Conservation (phyloP, 2,113 vertebrate genomes). For the Poeciliopsis retropinna region DNA sequence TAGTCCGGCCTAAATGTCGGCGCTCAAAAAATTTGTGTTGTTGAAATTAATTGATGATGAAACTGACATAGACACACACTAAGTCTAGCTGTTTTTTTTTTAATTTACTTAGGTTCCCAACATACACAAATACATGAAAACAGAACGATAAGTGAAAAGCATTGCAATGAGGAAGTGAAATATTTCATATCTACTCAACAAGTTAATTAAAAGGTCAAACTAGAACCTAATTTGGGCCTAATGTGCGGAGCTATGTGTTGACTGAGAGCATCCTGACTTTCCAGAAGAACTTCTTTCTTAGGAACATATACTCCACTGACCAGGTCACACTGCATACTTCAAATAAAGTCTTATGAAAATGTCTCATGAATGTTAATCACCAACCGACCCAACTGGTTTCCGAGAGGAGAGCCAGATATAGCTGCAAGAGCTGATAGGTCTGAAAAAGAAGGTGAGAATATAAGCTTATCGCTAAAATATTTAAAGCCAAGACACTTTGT, state of each 20-base stretch:
- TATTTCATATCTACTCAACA: slow-evolving; percentile 2
- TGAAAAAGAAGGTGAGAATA: background rate
- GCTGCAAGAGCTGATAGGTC: background rate
- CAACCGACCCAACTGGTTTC: slow-evolving; percentile 40
- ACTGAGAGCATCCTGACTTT: slow-evolving; percentile 13
- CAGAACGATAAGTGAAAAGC: background rate
- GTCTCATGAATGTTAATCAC: slow-evolving; percentile 4
- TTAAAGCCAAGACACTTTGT: background rate
- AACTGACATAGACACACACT: background rate
- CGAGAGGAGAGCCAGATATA: background rate
- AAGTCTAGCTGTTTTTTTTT: slow-evolving; percentile 59
- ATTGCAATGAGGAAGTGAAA: slow-evolving; percentile 8
- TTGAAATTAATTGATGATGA: slow-evolving; percentile 1
- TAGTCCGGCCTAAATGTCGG: background rate
- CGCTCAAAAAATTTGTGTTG: slow-evolving; percentile 6
- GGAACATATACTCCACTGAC: background rate
- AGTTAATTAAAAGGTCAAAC: slow-evolving; percentile 35
- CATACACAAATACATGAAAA: slow-evolving; percentile 23
- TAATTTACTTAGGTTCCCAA: slow-evolving; percentile 50
- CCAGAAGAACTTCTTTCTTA: background rate
- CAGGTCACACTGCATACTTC: background rate
- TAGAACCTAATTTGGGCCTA: slow-evolving; percentile 24
- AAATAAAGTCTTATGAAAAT: slow-evolving; percentile 3
- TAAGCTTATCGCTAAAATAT: background rate
- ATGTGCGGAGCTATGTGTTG: slow-evolving; percentile 19